Evolutionary conservation across 2,797 vertebrate genomes (phyloP).

Genomic region (Hipposideros larvatus): DNA sequence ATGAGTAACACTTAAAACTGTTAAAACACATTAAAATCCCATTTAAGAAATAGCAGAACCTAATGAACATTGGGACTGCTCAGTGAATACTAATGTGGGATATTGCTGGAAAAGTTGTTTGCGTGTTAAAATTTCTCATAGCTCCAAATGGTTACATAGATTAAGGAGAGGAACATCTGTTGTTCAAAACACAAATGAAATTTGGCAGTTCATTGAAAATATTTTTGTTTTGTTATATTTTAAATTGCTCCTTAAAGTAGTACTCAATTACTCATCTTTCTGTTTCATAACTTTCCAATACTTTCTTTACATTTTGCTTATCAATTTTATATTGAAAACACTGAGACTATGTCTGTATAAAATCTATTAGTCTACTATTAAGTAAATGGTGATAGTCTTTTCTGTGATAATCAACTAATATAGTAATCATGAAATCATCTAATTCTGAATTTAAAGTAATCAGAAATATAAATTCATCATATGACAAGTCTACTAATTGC

Average conservation of each 20-base stretch:
- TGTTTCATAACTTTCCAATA: neutral
- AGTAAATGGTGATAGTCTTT: conserved; percentile 40
- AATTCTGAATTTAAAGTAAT: conserved; percentile 62
- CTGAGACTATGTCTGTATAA: neutral
- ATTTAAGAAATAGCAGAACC: conserved; percentile 88
- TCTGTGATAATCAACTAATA: conserved; percentile 41
- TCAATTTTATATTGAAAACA: conserved; percentile 24
- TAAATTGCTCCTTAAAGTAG: conserved; percentile 58
- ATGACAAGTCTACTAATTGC: conserved; percentile 36
- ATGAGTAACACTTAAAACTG: conserved; percentile 86
- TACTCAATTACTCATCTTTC: neutral
- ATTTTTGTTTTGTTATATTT: conserved; percentile 66
- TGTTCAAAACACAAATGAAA: conserved; percentile 82
- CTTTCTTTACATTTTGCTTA: neutral
- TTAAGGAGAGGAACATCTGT: conserved; percentile 78
- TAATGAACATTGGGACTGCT: conserved; percentile 88
- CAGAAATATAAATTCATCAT: conserved; percentile 18
- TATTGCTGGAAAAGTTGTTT: conserved; percentile 83
- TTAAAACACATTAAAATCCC: conserved; percentile 89
- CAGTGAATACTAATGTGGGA: conserved; percentile 86
- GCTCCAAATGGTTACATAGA: conserved; percentile 80
- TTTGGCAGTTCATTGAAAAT: conserved; percentile 66
- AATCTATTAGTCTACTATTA: conserved; percentile 19
- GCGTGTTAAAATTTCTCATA: conserved; percentile 82
- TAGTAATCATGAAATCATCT: conserved; percentile 52